Evolutionary conservation across 2,888 invertebrate genomes (phyloP), one percentile per base, ranked within the genome.

Genomic region (Meteorus colon): DNA sequence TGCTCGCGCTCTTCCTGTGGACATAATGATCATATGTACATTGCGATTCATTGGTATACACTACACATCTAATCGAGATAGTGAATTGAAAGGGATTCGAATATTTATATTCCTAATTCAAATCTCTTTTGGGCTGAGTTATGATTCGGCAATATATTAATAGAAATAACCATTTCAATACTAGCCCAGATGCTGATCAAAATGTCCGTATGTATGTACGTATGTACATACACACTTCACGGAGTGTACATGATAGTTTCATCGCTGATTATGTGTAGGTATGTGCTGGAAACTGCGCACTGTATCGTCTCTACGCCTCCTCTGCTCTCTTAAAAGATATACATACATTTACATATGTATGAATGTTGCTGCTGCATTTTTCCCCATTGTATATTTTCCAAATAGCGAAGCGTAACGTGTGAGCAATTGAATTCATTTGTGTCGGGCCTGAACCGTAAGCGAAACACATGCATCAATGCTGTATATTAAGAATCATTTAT

Each of bases 11-110:
- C 51, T 29, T 55, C 34, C 51, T 59, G 66, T 66, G 55, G 66
- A 66, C 73, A 66, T 48, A n/a, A 48, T 48, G n/a, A 51, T 51
- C 55, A 29, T 73, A 60, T 19, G 48, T 14, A 68, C 65, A 27
- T 59, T 24, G 24, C 24, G 24, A 24, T 24, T 24, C 24, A 24
- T 60, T 68, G 60, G 67, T 74, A 29, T 68, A n/a, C 41, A 59
- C 27, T 41, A 19, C 68, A 68, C 68, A 24, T 62, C 68, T n/a
- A 24, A 27, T 19, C 29, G 67, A 41, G 29, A 74, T 67, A 45
- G 29, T 19, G 31, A 16, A 59, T 66, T 37, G 60, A 68, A 24
- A 24, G 24, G 24, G 24, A 1, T 24, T 24, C 24, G 24, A 24
- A 24, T 1, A 24, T 24, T 24, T 24, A 24, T 24, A 24, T 24